Conservation (phyloP, 2,888 invertebrate species). For the Caenorhabditis sp. region DNA sequence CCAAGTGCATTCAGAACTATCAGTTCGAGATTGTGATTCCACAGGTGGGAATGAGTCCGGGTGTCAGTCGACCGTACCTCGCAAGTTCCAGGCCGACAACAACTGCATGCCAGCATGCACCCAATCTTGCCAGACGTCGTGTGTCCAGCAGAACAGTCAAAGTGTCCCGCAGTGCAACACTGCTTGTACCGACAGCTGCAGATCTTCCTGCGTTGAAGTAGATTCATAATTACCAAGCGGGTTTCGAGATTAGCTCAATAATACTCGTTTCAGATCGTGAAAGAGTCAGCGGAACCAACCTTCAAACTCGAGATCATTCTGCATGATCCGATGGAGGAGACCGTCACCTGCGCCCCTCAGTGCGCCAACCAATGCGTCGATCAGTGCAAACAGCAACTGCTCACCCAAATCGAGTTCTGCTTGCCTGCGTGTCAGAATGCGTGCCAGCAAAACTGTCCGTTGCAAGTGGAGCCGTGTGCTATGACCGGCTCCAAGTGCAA, state of each 20-base stretch:
- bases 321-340: constrained; percentile 68
- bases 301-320: constrained; percentile 68
- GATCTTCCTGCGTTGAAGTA: constrained; percentile 60
- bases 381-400: constrained; percentile 61
- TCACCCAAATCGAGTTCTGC: constrained; percentile 64
- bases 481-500: constrained; percentile 57
- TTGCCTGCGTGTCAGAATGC: constrained; percentile 65
- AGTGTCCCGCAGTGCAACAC: constrained; percentile 54
- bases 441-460: constrained; percentile 68
- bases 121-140: constrained; percentile 65
- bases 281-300: constrained; percentile 45
- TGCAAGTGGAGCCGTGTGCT: constrained; percentile 67
- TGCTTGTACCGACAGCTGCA: constrained; percentile 66
- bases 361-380: constrained; percentile 66
- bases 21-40: constrained; percentile 72
- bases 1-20: constrained; percentile 70
- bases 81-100: constrained; percentile 63
- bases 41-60: no score
- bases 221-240: not conserved
- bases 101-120: constrained; percentile 69
- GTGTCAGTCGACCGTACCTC: no score
- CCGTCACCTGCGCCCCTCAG: constrained; percentile 62
- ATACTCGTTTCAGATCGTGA: constrained; percentile 39
- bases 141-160: constrained; percentile 63
- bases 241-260: not conserved